These are phyloP conservation scores for Protaetia brevitarsis DNA, from an alignment of 1,140 invertebrate species.

Conservation along the genomic window DNA sequence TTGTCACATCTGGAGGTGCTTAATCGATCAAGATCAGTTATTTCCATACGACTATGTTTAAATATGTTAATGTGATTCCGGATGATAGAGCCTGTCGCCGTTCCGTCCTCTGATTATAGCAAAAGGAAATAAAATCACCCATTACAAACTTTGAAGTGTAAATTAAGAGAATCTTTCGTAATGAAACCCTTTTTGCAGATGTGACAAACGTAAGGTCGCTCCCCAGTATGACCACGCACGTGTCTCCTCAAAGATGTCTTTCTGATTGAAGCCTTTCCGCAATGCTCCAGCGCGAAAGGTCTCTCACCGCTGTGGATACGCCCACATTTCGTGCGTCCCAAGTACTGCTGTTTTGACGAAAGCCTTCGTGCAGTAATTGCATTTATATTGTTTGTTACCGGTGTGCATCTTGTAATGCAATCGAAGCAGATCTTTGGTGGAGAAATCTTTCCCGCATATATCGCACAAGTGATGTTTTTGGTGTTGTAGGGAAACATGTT, in stretches of 20 bases:
- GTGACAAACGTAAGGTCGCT: slow-evolving; percentile 59
- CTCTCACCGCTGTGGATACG: slow-evolving; percentile 61
- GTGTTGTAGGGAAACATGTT: slow-evolving; percentile 21
- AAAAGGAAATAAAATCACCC: too few relatives aligned
- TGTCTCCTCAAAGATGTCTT: slow-evolving; percentile 48
- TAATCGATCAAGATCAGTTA: too few relatives aligned
- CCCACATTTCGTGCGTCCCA: slow-evolving; percentile 68
- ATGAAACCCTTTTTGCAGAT: slow-evolving; percentile 28
- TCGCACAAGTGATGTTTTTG: slow-evolving; percentile 51
- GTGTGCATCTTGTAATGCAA: slow-evolving; percentile 60
- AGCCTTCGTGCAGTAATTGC: slow-evolving; percentile 58
- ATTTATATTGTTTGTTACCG: slow-evolving; percentile 53
- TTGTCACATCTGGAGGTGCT: too few relatives aligned
- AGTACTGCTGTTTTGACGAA: slow-evolving; percentile 65
- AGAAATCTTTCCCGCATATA: slow-evolving; percentile 56
- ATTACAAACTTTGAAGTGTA: too few relatives aligned
- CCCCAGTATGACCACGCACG: slow-evolving; percentile 45
- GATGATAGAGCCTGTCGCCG: too few relatives aligned
- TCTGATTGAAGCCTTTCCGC: slow-evolving; percentile 52
- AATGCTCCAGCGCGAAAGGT: slow-evolving; percentile 53
- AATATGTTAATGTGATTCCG: too few relatives aligned
- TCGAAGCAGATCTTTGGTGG: slow-evolving; percentile 56
- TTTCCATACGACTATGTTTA: too few relatives aligned
- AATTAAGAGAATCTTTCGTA: too few relatives aligned
- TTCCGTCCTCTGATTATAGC: too few relatives aligned